phyloP scores from a whole-genome alignment of 2,113 vertebrate genomes.

The Gambusia affinis region DNA sequence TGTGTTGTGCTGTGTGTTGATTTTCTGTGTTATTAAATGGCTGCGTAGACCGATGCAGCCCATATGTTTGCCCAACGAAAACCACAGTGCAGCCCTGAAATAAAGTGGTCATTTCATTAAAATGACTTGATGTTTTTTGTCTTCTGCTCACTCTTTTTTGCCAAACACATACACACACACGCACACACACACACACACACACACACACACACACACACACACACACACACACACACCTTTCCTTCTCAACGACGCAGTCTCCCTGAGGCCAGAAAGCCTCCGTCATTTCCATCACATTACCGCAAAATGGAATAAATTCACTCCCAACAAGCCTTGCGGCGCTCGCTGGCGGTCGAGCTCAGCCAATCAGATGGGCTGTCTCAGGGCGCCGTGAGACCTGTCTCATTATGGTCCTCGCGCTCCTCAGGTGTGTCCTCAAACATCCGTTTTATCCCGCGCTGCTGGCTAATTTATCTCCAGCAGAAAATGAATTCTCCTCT shows the following conservation, averaged over 20 bases:
- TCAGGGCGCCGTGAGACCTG: slow-evolving; percentile 34
- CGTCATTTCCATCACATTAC: slow-evolving; percentile 61
- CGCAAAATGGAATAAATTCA: slow-evolving; percentile 65
- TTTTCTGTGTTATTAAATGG: neutral
- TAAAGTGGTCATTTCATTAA: slow-evolving; percentile 20
- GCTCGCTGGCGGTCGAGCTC: slow-evolving; percentile 37
- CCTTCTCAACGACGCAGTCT: slow-evolving; percentile 49
- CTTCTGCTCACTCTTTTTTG: neutral
- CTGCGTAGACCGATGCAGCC: neutral
- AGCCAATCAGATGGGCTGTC: slow-evolving; percentile 59
- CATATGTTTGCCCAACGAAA: neutral
- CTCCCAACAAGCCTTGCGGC: slow-evolving; percentile 38
- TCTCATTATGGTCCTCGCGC: slow-evolving; percentile 54
- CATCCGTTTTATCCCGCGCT: slow-evolving; percentile 62
- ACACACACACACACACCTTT: slow-evolving; percentile 30
- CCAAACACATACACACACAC: slow-evolving; percentile 13
- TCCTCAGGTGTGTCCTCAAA: slow-evolving; percentile 67
- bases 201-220: too few species aligned
- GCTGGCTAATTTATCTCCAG: slow-evolving; percentile 63
- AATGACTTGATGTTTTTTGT: neutral
- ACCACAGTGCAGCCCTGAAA: slow-evolving; percentile 8
- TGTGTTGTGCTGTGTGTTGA: too few species aligned
- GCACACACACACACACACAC: neutral
- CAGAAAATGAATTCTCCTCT: slow-evolving; percentile 67
- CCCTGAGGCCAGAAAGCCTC: slow-evolving; percentile 50